Conservation (phyloP, 2,113 vertebrate species). For the Cavia aperea region DNA sequence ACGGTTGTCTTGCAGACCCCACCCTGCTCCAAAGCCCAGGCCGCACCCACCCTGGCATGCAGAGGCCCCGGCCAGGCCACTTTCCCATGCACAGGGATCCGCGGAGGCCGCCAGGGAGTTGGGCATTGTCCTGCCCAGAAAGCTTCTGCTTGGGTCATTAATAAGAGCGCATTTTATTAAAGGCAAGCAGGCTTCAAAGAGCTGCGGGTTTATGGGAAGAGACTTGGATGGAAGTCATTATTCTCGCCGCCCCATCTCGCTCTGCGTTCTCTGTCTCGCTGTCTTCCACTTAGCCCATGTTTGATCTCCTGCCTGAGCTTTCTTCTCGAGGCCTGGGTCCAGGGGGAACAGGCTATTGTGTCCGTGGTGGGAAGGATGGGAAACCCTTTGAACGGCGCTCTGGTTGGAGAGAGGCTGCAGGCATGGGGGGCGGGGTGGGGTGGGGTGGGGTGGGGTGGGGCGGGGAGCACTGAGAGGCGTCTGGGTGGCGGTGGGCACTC, state of each 20-base stretch:
- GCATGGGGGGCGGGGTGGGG: not conserved
- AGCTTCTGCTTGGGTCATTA: conserved; percentile 78
- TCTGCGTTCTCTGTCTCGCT: conserved; percentile 72
- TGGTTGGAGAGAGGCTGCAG: conserved; percentile 37
- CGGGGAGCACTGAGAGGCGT: not conserved
- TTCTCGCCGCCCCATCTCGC: conserved; percentile 69
- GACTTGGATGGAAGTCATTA: conserved; percentile 81
- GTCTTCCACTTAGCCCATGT: conserved; percentile 75
- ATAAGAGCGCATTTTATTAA: conserved; percentile 81
- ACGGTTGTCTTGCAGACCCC: accelerated
- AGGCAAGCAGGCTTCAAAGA: conserved; percentile 82
- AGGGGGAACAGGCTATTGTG: conserved; percentile 71
- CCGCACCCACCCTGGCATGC: not conserved
- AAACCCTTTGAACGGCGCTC: conserved; percentile 67
- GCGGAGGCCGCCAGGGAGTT: conserved; percentile 60
- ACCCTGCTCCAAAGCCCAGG: not conserved
- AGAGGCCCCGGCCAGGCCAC: not conserved
- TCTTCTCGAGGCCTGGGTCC: conserved; percentile 73
- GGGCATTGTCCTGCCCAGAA: conserved; percentile 78
- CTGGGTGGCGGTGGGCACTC: not conserved
- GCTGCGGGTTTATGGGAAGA: conserved; percentile 80
- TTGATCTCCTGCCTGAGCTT: conserved; percentile 78
- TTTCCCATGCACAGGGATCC: conserved; percentile 32
- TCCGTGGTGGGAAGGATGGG: conserved; percentile 67
- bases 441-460: not conserved